Evolutionary conservation across 1,140 invertebrate species (phyloP), one percentile per base, ranked within the genome.

Genomic region (Adelges cooleyi): DNA sequence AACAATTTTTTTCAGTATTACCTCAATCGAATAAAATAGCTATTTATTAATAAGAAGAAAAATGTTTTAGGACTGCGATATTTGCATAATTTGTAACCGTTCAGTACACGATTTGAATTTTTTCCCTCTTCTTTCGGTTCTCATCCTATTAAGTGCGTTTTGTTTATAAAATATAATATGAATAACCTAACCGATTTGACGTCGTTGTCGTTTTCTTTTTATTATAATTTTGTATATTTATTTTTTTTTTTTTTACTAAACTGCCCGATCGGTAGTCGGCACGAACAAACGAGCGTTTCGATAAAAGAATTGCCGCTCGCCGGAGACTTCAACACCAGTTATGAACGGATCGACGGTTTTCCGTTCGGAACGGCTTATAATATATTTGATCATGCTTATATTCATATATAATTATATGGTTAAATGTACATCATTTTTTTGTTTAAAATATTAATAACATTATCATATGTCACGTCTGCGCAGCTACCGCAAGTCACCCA

Each of bases 271-370:
- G n/a, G n/a, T n/a, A n/a, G 40, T 44, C 56, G 56, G 56, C 56
- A 62, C 40, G 42, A 22, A 62, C 27, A 62, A 48, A 62, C 56
- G 15, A 40, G 46, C 23, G 44, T 18, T 25, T 48, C 56, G 46
- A 62, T 48, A 46, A 33, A 62, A 62, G 56, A 48, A 62, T 48
- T 11, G 40, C 56, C 56, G 56, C 56, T 20, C 18, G 46, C 42
- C 25, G 42, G 46, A 62, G 40, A 62, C 56, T 62, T 62, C 56
- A 62, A 62, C 56, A 62, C 20, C 23, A 23, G 42, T 62, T 62
- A 62, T 62, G 56, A 62, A 62, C 56, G 56, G 56, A 62, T 62
- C 56, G 27, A 25, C 56, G 56, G 10, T 29, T 59, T 59, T 46
- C 27, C 18, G 29, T 38, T 20, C n/a, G n/a, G 46, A 44, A n/a